Conservation (phyloP, 2,797 vertebrate genomes). For the Sparidentex hasta region DNA sequence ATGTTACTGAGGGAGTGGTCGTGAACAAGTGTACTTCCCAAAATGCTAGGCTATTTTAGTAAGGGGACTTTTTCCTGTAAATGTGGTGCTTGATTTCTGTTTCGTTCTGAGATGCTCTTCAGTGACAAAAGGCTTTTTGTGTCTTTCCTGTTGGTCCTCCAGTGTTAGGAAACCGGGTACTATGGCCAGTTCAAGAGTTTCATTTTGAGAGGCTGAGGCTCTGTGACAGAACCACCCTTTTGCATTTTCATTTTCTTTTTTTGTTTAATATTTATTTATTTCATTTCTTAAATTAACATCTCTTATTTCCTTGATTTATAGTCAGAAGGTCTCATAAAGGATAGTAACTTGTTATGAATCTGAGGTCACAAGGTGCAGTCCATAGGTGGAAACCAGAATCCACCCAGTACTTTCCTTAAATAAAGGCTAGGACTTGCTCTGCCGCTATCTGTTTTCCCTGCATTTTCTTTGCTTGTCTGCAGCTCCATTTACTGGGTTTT, state of each 20-base stretch:
- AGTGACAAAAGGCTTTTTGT: neutral
- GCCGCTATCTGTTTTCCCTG: neutral
- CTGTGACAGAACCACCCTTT: neutral
- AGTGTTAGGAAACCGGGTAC: neutral
- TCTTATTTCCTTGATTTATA: neutral
- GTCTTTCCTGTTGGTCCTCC: neutral
- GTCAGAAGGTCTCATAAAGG: neutral
- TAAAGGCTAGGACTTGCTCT: neutral
- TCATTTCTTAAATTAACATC: neutral
- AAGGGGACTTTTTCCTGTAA: neutral
- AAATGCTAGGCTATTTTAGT: neutral
- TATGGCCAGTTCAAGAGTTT: neutral
- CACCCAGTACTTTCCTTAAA: neutral
- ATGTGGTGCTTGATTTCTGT: constrained; percentile 9
- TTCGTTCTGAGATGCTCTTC: constrained; percentile 30
- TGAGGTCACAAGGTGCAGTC: neutral
- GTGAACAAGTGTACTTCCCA: neutral
- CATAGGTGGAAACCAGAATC: neutral
- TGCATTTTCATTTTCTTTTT: neutral
- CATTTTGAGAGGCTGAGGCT: constrained; percentile 9
- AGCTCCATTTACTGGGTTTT: neutral
- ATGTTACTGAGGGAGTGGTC: neutral
- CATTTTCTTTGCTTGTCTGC: neutral
- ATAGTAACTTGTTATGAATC: neutral
- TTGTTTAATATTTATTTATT: neutral